Conservation (phyloP, 2,888 invertebrate genomes). For the Polydrusus tereticollis region DNA sequence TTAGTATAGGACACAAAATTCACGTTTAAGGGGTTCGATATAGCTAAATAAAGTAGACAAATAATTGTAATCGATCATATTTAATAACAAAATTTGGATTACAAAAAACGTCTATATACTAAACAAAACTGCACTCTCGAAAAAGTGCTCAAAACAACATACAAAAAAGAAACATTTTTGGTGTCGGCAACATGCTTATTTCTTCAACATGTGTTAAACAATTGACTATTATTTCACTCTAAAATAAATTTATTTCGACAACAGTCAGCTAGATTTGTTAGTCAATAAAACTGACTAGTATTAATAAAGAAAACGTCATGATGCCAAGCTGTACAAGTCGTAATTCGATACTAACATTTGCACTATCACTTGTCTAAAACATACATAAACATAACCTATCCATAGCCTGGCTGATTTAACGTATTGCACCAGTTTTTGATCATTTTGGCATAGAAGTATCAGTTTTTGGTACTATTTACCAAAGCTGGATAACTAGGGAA, state of each 20-base stretch:
- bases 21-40: too few species aligned
- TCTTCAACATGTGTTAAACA: constrained; percentile 1
- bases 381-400: constrained; percentile 8
- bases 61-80: constrained; percentile 52
- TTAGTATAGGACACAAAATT: too few species aligned
- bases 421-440: constrained; percentile 5
- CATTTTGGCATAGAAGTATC: constrained; percentile 45
- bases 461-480: constrained; percentile 37
- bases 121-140: constrained; percentile 23
- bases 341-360: constrained; percentile 22
- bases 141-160: constrained; percentile 29
- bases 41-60: constrained; percentile 44
- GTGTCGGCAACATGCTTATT: constrained; percentile 30
- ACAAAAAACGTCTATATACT: constrained; percentile 37
- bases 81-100: constrained; percentile 50
- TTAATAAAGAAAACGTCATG: constrained; percentile 20
- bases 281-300: constrained; percentile 16
- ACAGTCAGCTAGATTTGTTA: neutral
- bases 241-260: too few species aligned
- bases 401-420: constrained; percentile 5
- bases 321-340: constrained; percentile 13
- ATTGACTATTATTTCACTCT: neutral
- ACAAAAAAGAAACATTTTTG: constrained; percentile 23
- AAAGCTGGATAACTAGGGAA: neutral
- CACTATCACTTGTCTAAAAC: constrained; percentile 30